Conservation (phyloP, 1,140 invertebrate species). For the Drosophila hydei region DNA sequence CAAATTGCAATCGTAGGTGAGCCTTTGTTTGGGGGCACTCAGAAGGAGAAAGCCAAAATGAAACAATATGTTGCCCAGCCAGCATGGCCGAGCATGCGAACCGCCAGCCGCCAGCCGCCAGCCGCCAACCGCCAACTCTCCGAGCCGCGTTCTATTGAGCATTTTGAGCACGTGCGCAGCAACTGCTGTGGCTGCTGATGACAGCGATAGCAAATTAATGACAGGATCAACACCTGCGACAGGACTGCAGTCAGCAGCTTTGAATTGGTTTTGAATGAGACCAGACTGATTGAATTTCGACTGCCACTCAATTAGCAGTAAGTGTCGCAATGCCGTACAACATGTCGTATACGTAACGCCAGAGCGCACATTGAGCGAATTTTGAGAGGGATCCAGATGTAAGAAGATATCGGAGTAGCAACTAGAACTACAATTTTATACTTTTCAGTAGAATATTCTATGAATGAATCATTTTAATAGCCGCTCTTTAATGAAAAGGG, state of each 20-base stretch:
- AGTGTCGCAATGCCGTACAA: constrained; percentile 48
- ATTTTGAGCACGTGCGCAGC: constrained; percentile 47
- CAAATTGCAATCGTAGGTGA: constrained; percentile 81
- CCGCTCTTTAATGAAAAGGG: no score
- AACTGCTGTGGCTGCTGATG: constrained; percentile 44
- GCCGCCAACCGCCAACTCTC: background rate
- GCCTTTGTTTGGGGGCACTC: constrained; percentile 34
- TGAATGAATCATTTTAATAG: no score
- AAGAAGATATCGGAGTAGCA: no score
- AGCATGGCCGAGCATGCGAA: background rate
- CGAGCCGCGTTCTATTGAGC: constrained; percentile 10
- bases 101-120: no score
- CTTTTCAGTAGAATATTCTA: no score
- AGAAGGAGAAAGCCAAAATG: constrained; percentile 37
- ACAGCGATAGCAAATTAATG: constrained; percentile 59
- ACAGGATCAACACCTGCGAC: constrained; percentile 35
- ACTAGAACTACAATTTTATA: no score
- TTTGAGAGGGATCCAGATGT: background rate
- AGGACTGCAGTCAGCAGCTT: constrained; percentile 39
- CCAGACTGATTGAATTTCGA: constrained; percentile 47
- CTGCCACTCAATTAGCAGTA: constrained; percentile 70
- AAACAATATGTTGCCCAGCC: constrained; percentile 67
- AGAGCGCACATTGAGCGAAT: no score
- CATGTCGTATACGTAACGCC: constrained; percentile 42
- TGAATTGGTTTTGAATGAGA: constrained; percentile 58